phyloP scores from a whole-genome alignment of 1,140 invertebrate species.

The Heliconius hermathena region DNA sequence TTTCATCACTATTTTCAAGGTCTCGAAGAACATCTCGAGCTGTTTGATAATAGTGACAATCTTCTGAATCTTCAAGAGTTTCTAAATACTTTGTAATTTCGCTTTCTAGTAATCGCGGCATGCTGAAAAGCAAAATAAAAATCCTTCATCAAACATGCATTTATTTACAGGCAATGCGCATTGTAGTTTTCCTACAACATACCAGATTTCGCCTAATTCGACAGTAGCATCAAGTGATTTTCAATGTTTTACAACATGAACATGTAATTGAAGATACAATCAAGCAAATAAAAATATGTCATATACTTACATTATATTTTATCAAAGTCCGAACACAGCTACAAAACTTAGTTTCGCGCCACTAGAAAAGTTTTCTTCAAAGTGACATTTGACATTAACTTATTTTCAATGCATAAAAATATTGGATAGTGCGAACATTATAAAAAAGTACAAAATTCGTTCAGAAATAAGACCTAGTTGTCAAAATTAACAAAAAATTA shows the following conservation, averaged over 20 bases:
- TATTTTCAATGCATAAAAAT: too few species aligned
- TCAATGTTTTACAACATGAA: slow-evolving; percentile 5
- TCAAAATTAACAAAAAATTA: too few species aligned
- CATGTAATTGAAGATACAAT: not conserved
- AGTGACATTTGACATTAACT: too few species aligned
- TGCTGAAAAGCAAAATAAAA: slow-evolving; percentile 52
- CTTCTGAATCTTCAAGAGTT: slow-evolving; percentile 56
- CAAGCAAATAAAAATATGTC: too few species aligned
- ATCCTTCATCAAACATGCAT: slow-evolving; percentile 50
- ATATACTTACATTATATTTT: too few species aligned
- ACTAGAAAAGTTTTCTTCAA: too few species aligned
- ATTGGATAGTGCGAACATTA: too few species aligned
- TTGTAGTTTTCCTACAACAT: slow-evolving; percentile 53
- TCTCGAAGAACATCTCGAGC: slow-evolving; percentile 51
- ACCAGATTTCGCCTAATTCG: slow-evolving; percentile 34
- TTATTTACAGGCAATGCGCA: slow-evolving; percentile 48
- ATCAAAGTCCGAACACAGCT: not conserved
- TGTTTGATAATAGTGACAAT: slow-evolving; percentile 48
- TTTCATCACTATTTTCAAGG: slow-evolving; percentile 54
- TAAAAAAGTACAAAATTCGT: too few species aligned
- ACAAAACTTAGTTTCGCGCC: not conserved
- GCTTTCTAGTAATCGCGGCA: slow-evolving; percentile 54
- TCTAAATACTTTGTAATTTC: slow-evolving; percentile 54
- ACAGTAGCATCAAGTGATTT: slow-evolving; percentile 1
- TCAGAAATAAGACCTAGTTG: too few species aligned